Conservation (phyloP, 2,113 vertebrate genomes). For the Hippocampus comes region DNA sequence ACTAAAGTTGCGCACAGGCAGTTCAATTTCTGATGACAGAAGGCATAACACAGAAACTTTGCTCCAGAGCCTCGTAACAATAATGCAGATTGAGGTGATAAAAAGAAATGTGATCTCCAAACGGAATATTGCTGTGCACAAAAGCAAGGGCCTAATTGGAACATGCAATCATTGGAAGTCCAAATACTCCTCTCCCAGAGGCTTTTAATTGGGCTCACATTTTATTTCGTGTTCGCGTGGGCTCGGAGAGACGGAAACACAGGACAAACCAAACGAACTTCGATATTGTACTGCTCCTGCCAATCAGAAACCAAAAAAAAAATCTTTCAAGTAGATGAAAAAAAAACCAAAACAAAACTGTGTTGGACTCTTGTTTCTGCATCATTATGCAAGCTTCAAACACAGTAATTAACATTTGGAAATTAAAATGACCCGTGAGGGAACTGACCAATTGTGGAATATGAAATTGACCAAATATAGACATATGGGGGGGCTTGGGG, state of each 20-base stretch:
- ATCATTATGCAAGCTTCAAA: slow-evolving; percentile 1
- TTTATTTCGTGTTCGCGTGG: slow-evolving; percentile 31
- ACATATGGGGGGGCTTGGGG: neutral
- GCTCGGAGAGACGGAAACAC: slow-evolving; percentile 35
- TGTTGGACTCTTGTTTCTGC: slow-evolving; percentile 24
- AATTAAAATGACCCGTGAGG: no score
- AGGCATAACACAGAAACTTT: slow-evolving; percentile 11
- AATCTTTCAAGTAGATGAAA: slow-evolving; percentile 22
- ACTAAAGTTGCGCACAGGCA: slow-evolving; percentile 7
- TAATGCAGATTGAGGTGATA: slow-evolving; percentile 10
- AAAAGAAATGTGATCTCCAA: slow-evolving; percentile 27
- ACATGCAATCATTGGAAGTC: slow-evolving; percentile 21
- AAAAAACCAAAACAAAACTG: slow-evolving; percentile 37
- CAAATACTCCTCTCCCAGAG: slow-evolving; percentile 24
- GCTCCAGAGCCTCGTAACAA: slow-evolving; percentile 6
- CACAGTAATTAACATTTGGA: neutral
- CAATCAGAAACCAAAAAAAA: slow-evolving; percentile 39
- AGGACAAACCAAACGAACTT: slow-evolving; percentile 51
- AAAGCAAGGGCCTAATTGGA: slow-evolving; percentile 16
- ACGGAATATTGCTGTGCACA: slow-evolving; percentile 16
- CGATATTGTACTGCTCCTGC: slow-evolving; percentile 39
- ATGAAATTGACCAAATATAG: neutral
- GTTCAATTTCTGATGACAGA: slow-evolving; percentile 15
- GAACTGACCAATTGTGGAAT: neutral
- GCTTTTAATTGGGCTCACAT: slow-evolving; percentile 39